These are phyloP conservation scores for Chrysina gloriosa DNA, from an alignment of 2,888 invertebrate species.

Conservation along the genomic window DNA sequence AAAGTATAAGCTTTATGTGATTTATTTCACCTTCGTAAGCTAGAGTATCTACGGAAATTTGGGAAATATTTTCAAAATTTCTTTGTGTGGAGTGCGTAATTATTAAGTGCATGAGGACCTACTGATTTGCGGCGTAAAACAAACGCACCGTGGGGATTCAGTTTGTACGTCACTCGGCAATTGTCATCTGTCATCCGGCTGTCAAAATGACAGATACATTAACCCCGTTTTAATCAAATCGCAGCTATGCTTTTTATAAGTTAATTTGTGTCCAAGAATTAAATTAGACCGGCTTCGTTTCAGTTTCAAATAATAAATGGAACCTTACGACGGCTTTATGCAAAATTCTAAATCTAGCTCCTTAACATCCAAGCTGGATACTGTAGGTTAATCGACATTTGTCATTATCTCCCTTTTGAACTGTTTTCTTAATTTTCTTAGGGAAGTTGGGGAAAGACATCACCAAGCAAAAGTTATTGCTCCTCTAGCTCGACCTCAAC, in stretches of 20 bases:
- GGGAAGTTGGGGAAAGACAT: constrained; percentile 72
- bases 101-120: no score
- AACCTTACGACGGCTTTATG: constrained; percentile 74
- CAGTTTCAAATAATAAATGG: background rate
- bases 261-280: background rate
- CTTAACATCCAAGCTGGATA: constrained; percentile 85
- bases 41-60: no score
- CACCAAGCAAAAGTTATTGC: constrained; percentile 73
- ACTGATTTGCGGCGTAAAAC: no score
- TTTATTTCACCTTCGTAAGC: no score
- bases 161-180: no score
- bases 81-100: no score
- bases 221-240: no score
- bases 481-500: constrained; percentile 74
- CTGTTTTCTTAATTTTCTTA: constrained; percentile 56
- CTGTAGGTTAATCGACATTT: constrained; percentile 69
- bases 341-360: constrained; percentile 89
- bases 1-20: no score
- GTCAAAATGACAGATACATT: no score
- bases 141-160: no score
- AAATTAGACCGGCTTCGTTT: background rate
- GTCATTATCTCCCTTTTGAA: constrained; percentile 47
- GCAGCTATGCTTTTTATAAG: background rate
- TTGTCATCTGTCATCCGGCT: no score
- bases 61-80: no score